A percentile compares a stretch with the other conserved stretches of the same genome.
Conservation (phyloP, 2,797 vertebrate genomes). For the Synaphobranchus kaupii region DNA sequence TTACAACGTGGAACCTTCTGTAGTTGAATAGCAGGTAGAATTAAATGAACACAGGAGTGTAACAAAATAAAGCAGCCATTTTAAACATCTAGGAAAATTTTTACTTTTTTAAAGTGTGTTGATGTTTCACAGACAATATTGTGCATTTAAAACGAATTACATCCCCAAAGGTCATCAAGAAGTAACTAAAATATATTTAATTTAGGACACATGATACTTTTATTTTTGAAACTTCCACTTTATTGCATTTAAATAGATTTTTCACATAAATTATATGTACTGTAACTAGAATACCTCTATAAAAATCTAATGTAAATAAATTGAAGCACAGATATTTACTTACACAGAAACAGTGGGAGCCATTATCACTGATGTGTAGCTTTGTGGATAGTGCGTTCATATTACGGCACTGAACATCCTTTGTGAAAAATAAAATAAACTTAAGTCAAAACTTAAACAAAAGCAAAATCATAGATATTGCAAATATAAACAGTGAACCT, state of each 20-base stretch:
- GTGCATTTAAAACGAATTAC: not conserved
- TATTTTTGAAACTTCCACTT: not conserved
- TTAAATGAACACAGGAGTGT: not conserved
- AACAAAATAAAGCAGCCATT: not conserved
- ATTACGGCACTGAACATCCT: not conserved
- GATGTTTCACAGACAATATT: not conserved
- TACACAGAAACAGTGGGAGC: not conserved
- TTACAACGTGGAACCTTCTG: too few relatives aligned
- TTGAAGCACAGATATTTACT: not conserved
- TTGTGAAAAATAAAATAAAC: not conserved
- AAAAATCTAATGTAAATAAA: slow-evolving; percentile 9
- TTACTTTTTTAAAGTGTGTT: not conserved
- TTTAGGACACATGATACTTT: not conserved
- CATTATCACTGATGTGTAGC: not conserved
- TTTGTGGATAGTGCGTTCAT: not conserved
- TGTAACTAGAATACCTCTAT: not conserved
- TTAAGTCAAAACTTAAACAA: slow-evolving; percentile 13
- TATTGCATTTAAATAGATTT: not conserved
- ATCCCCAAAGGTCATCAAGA: not conserved
- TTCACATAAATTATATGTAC: not conserved
- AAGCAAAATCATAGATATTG: not conserved
- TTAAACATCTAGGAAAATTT: not conserved
- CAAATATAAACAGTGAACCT: not conserved
- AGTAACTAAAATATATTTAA: not conserved
- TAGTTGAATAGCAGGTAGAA: too few relatives aligned